These are phyloP conservation scores for Pogoniulus pusillus DNA, from an alignment of 2,797 vertebrate species.

Conservation along the genomic window DNA sequence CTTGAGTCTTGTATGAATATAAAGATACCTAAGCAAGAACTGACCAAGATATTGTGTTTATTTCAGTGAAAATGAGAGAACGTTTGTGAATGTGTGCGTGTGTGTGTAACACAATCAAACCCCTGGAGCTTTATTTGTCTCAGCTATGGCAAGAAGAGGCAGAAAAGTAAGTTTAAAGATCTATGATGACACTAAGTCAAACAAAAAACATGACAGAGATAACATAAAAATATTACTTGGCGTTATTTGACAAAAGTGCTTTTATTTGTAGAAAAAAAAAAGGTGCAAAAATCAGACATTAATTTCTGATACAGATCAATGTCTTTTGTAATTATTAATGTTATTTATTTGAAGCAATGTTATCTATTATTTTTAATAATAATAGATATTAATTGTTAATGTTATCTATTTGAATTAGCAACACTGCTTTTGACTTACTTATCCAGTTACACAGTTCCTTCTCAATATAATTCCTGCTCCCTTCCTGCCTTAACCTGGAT, in stretches of 20 bases:
- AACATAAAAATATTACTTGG: not conserved
- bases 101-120: not conserved
- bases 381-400: rapidly evolving
- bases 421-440: not conserved
- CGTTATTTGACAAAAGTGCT: not conserved
- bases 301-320: not conserved
- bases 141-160: not conserved
- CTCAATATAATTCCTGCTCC: not conserved
- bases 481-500: not conserved
- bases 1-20: not conserved
- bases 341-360: no score
- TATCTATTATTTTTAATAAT: no score
- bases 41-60: not conserved
- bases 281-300: not conserved
- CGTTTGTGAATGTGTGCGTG: no score
- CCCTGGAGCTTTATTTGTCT: not conserved
- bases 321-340: rapidly evolving
- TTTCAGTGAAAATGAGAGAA: not conserved
- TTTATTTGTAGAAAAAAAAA: not conserved
- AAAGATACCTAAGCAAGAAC: not conserved
- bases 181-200: not conserved
- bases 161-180: not conserved
- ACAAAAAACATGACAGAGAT: not conserved
- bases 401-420: not conserved
- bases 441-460: not conserved